These are phyloP conservation scores for Halcyon badia DNA, from an alignment of 2,797 vertebrate genomes.

Conservation along the genomic window DNA sequence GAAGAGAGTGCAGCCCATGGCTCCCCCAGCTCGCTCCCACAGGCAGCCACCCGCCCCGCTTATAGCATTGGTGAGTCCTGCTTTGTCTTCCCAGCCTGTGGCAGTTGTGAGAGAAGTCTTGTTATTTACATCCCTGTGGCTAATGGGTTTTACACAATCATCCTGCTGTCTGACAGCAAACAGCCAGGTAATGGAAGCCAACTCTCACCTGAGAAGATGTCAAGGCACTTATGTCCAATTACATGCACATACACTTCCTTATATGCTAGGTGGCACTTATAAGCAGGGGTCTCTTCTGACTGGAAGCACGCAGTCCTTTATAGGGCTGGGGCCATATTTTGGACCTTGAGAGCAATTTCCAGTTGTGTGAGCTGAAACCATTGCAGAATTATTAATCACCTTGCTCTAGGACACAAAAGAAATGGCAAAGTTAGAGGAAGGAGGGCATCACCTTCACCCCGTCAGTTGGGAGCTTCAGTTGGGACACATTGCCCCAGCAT, in stretches of 20 bases:
- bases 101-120: background rate
- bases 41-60: accelerated
- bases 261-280: background rate
- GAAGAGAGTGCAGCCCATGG: accelerated
- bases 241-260: background rate
- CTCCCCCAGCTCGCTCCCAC: background rate
- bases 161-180: background rate
- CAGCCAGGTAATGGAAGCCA: background rate
- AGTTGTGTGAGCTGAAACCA: background rate
- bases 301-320: background rate
- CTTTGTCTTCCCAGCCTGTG: background rate
- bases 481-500: accelerated
- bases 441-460: background rate
- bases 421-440: background rate
- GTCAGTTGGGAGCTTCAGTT: background rate
- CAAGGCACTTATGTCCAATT: background rate
- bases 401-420: background rate
- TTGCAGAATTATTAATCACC: background rate
- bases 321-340: background rate
- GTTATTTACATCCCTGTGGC: background rate
- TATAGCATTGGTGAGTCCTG: background rate
- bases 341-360: background rate
- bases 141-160: background rate
- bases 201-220: background rate
- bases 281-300: background rate